Evolutionary conservation across 2,888 invertebrate species (phyloP).

Genomic region (Mythimna vitellina): DNA sequence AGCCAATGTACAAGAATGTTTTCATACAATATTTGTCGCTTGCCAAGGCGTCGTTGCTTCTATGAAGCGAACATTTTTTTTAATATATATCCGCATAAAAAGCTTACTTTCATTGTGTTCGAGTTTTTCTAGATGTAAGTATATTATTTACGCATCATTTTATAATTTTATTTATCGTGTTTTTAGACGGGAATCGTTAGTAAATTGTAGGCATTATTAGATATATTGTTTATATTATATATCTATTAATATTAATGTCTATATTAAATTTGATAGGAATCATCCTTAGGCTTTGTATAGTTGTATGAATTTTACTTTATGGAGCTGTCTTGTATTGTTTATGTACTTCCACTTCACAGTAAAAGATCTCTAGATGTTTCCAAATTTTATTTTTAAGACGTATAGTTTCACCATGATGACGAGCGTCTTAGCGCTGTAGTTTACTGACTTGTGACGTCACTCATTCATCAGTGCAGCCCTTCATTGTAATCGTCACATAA

Average conservation of each 20-base stretch:
- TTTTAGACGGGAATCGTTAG: slow-evolving; percentile 76
- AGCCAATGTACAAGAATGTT: slow-evolving; percentile 79
- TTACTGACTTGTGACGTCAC: slow-evolving; percentile 62
- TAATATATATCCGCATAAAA: slow-evolving; percentile 55
- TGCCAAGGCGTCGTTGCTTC: slow-evolving; percentile 84
- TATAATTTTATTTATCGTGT: slow-evolving; percentile 73
- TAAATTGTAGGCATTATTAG: slow-evolving; percentile 79
- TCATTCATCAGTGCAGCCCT: slow-evolving; percentile 22
- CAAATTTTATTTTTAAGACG: slow-evolving; percentile 76
- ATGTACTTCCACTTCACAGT: slow-evolving; percentile 78
- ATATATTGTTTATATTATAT: slow-evolving; percentile 77
- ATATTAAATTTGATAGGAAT: slow-evolving; percentile 74
- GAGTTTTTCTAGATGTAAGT: slow-evolving; percentile 57
- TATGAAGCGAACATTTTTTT: slow-evolving; percentile 80
- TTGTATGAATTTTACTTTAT: slow-evolving; percentile 70
- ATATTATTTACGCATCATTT: slow-evolving; percentile 74
- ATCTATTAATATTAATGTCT: slow-evolving; percentile 75
- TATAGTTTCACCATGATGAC: slow-evolving; percentile 69
- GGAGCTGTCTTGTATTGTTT: slow-evolving; percentile 67
- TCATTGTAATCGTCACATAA: slow-evolving; percentile 17
- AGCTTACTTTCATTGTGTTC: slow-evolving; percentile 56
- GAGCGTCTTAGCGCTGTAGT: slow-evolving; percentile 62
- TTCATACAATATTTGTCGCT: slow-evolving; percentile 74
- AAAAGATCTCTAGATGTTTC: slow-evolving; percentile 83
- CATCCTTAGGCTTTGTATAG: slow-evolving; percentile 77